Evolutionary conservation across 2,888 invertebrate species (phyloP).

Genomic region (Sceliomorpha sp.): DNA sequence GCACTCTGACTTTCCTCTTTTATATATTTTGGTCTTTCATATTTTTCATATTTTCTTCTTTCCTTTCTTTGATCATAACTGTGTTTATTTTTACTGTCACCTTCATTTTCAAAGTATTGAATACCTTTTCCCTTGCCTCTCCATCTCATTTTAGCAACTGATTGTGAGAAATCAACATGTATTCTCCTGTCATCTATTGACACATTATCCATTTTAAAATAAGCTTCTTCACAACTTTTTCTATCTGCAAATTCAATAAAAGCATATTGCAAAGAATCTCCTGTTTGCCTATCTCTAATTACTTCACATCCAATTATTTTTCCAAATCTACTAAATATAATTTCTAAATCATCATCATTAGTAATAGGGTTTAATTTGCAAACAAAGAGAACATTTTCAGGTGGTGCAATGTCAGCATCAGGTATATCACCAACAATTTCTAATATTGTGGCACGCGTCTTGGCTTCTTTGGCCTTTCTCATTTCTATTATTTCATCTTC

Average conservation of each 20-base stretch:
- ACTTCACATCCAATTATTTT: slow-evolving; percentile 96
- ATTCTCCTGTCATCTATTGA: slow-evolving; percentile 98
- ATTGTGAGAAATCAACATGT: slow-evolving; percentile 99
- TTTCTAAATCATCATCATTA: slow-evolving; percentile 97
- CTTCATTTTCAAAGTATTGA: slow-evolving; percentile 63
- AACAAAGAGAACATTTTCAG: slow-evolving; percentile 99
- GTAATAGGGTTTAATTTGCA: slow-evolving; percentile 99
- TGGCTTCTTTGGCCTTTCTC: slow-evolving; percentile 94
- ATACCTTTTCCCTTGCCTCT: slow-evolving; percentile 92
- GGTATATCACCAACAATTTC: slow-evolving; percentile 99
- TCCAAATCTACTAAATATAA: slow-evolving; percentile 98
- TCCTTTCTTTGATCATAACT: slow-evolving; percentile 25
- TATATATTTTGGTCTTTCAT: slow-evolving; percentile 38
- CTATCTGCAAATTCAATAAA: slow-evolving; percentile 98
- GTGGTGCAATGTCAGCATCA: slow-evolving; percentile 98
- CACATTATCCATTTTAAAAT: slow-evolving; percentile 99
- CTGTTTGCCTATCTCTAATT: slow-evolving; percentile 94
- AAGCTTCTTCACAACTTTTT: slow-evolving; percentile 97
- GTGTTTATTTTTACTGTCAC: slow-evolving; percentile 44
- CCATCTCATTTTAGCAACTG: slow-evolving; percentile 97
- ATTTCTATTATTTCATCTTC: slow-evolving; percentile 92
- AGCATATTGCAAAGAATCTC: slow-evolving; percentile 98
- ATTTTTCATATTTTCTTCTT: slow-evolving; percentile 22
- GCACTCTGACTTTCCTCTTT: slow-evolving; percentile 29
- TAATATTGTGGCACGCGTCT: slow-evolving; percentile 97